Percentiles rank a stretch among this genome's conserved stretches.
These are phyloP conservation scores for Zonitis immaculata DNA, from an alignment of 2,888 invertebrate genomes.

Conservation along the genomic window DNA sequence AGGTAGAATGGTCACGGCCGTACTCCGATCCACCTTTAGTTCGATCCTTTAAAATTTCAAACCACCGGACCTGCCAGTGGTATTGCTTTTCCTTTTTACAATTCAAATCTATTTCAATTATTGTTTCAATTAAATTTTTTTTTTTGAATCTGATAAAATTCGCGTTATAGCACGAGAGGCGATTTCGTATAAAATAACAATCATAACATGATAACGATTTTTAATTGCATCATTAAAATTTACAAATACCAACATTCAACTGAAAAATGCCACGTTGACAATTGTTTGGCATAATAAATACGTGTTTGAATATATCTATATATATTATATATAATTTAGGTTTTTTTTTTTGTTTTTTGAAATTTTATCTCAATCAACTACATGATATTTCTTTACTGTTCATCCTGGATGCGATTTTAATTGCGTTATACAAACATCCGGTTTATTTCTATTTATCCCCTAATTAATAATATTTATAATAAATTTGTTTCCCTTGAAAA, in stretches of 20 bases:
- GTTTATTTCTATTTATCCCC: background rate
- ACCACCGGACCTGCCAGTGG: conserved; percentile 39
- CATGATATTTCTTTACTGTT: background rate
- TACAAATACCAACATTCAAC: conserved; percentile 49
- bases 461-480: background rate
- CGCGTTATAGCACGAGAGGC: conserved; percentile 23
- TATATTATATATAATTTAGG: background rate
- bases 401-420: background rate
- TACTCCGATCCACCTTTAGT: conserved; percentile 45
- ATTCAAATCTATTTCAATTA: conserved; percentile 6
- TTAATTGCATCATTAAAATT: conserved; percentile 46
- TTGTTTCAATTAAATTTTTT: conserved; percentile 16
- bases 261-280: conserved; percentile 42
- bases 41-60: conserved; percentile 37
- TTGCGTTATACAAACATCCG: background rate
- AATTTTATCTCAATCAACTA: background rate
- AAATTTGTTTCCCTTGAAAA: background rate
- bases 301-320: conserved; percentile 8
- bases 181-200: conserved; percentile 47
- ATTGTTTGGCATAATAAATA: conserved; percentile 42
- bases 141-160: conserved; percentile 12
- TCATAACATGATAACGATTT: conserved; percentile 49
- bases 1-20: conserved; percentile 41
- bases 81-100: too few species aligned
- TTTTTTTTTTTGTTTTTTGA: background rate